Evolutionary conservation across 2,888 invertebrate genomes (phyloP).

Genomic region (Drosophila fulvimacula): DNA sequence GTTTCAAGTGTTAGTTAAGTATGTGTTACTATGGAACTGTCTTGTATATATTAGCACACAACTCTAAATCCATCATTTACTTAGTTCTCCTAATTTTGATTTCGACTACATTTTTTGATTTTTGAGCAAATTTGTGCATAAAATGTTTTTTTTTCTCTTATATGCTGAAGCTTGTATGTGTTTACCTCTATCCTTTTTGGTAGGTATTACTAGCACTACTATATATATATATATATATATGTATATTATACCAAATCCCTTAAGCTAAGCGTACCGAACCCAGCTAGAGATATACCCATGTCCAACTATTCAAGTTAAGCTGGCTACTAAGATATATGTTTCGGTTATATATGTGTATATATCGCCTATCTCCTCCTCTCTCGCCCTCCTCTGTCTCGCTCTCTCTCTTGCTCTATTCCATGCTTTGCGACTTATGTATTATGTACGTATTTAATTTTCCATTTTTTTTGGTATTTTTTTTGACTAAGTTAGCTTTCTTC

Average conservation of each 20-base stretch:
- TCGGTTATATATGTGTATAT: slow-evolving; percentile 51
- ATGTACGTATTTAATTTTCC: slow-evolving; percentile 77
- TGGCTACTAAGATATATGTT: slow-evolving; percentile 62
- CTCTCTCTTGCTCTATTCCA: background rate
- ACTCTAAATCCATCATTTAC: slow-evolving; percentile 1
- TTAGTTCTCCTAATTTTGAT: slow-evolving; percentile 32
- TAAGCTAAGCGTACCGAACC: slow-evolving; percentile 52
- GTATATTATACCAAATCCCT: slow-evolving; percentile 39
- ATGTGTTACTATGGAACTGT: slow-evolving; percentile 35
- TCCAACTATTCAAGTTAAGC: slow-evolving; percentile 30
- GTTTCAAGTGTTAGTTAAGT: slow-evolving; percentile 31
- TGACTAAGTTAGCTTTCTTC: slow-evolving; percentile 44
- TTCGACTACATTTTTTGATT: slow-evolving; percentile 56
- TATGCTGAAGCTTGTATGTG: slow-evolving; percentile 56
- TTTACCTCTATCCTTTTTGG: slow-evolving; percentile 32
- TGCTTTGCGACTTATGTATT: slow-evolving; percentile 69
- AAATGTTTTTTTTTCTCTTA: slow-evolving; percentile 40
- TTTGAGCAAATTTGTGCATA: slow-evolving; percentile 75
- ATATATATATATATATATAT: slow-evolving; percentile 17
- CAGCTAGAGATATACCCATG: slow-evolving; percentile 36
- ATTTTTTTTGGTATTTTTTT: slow-evolving; percentile 20
- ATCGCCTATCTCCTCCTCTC: background rate
- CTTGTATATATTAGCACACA: slow-evolving; percentile 19
- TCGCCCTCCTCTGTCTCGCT: slow-evolving; percentile 8
- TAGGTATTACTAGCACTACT: slow-evolving; percentile 49